Conservation (phyloP, 1,140 invertebrate genomes). For the Drosophila teissieri region DNA sequence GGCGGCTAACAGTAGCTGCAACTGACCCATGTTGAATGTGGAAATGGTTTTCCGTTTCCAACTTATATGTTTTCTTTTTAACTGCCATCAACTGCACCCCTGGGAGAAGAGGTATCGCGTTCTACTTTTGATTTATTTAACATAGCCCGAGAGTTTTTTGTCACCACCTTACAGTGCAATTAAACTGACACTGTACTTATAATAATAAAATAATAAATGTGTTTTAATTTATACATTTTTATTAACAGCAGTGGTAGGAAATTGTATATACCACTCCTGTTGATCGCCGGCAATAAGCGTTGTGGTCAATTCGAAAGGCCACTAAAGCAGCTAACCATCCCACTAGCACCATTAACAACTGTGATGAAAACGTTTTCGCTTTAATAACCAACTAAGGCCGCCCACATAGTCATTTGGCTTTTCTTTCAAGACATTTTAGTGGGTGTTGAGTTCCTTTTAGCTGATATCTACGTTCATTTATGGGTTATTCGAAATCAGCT, state of each 20-base stretch:
- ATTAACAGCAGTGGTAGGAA: background rate
- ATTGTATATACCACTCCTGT: background rate
- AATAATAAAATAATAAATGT: no score
- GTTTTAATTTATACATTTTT: no score
- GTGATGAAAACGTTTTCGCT: background rate
- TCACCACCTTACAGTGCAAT: background rate
- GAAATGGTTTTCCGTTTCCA: background rate
- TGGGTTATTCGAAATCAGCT: background rate
- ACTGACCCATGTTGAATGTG: conserved; percentile 32
- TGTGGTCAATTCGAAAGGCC: conserved; percentile 2
- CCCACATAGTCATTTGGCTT: background rate
- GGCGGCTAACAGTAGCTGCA: conserved; percentile 7
- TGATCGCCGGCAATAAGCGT: conserved; percentile 12
- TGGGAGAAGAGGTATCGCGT: background rate
- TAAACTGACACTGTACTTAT: background rate
- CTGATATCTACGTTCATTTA: background rate
- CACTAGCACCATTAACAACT: background rate
- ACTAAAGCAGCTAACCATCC: background rate
- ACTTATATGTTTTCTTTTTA: conserved; percentile 29
- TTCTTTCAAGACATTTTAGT: background rate
- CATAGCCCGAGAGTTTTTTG: conserved; percentile 11
- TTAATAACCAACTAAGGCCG: conserved; percentile 2
- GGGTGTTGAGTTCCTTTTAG: background rate
- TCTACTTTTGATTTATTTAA: conserved; percentile 19
- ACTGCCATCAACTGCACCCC: background rate